Conservation (phyloP, 1,140 invertebrate species). For the Wasmannia auropunctata region DNA sequence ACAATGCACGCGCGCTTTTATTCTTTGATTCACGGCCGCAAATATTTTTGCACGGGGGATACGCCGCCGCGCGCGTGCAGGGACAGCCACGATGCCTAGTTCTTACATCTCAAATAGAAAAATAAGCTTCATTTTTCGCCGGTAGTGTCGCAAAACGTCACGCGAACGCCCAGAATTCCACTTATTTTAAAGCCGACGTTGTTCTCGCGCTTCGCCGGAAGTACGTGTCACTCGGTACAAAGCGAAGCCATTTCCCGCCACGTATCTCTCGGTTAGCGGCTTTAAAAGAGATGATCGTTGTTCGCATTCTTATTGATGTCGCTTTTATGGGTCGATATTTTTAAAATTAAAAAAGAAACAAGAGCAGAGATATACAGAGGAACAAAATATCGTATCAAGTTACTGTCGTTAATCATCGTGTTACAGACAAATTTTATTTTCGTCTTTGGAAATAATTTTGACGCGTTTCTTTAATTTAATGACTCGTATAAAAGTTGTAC, state of each 20-base stretch:
- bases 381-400: background rate
- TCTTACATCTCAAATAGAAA: slow-evolving; percentile 52
- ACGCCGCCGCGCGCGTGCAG: slow-evolving; percentile 2
- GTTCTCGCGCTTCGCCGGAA: slow-evolving; percentile 58
- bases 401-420: background rate
- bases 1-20: slow-evolving; percentile 31
- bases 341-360: background rate
- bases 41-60: slow-evolving; percentile 28
- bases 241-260: slow-evolving; percentile 63
- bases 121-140: slow-evolving; percentile 53
- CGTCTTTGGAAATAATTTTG: background rate
- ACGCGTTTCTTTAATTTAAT: background rate
- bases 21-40: slow-evolving; percentile 52
- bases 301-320: background rate
- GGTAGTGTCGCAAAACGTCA: slow-evolving; percentile 26
- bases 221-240: slow-evolving; percentile 68
- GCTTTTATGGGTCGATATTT: background rate
- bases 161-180: slow-evolving; percentile 40
- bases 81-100: slow-evolving; percentile 8
- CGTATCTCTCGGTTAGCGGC: slow-evolving; percentile 49
- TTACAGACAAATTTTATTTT: background rate
- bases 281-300: slow-evolving; percentile 40
- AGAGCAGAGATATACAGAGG: background rate
- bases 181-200: slow-evolving; percentile 49
- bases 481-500: background rate